Base-by-base conservation (phyloP, 1,140 invertebrate genomes). In the Drosophila azteca region DNA sequence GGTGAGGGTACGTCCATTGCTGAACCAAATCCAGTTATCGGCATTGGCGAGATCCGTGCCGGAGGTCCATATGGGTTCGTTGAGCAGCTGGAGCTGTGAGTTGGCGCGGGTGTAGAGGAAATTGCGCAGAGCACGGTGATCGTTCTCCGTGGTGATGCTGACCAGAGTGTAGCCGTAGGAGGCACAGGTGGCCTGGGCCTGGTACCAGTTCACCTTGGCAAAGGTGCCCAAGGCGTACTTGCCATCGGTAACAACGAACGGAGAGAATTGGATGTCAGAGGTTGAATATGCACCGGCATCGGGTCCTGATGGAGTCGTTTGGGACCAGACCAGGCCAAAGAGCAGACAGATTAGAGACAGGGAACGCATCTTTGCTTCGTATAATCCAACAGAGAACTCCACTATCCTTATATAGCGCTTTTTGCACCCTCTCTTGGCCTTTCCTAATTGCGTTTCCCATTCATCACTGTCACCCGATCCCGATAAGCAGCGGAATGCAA, bases 171-270 rank as follows among this genome's bases (percentile, higher is more conserved):
- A 77, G 1, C 74, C 74, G 15, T 58, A 35, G 29, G 74, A 15
- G 31, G 74, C 72, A n/a, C 74, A 77, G 13, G 48, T 57, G 0
- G 17, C 26, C 43, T 77, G 74, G 2, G 74, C 74, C 52, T 77
- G 74, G 48, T 48, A 77, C 74, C 74, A 77, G 72, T 77, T 77
- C 7, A 74, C 71, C 60, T 75, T 57, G 41, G 74, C 74, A 6
- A 77, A 77, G 7, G 64, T 39, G 15, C 74, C 73, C 8, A 77
- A 8, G 1, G 72, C 74, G n/a, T 57, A 77, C 39, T 41, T 39
- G 3, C 45, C 73, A 29, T 77, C 52, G 8, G 39, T 7, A 0
- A 57, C 22, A 9, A 49, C 20, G 29, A 77, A 77, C 6, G 74
- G 74, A 6, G 64, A 69, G n/a, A 76, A 76, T 13, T 6, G 2